Base-by-base conservation (phyloP, 2,888 invertebrate species). In the Leucophora obtusa region DNA sequence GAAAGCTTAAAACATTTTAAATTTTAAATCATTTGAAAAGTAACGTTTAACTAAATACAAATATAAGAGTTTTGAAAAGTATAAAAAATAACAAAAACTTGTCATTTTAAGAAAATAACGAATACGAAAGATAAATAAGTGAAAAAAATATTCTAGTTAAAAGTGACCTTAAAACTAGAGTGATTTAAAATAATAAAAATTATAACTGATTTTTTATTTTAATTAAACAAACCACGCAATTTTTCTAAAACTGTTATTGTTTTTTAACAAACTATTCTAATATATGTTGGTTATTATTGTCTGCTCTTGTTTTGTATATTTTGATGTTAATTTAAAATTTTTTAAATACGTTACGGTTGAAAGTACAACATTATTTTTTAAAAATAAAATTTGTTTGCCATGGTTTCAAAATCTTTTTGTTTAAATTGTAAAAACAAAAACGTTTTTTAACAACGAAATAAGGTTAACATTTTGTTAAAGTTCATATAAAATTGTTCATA, bases 301-400 rank as follows among this genome's bases (percentile, higher is more conserved):
- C 35, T 21, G 60, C 43, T 18, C 35, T 14, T 43, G 8, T 43
- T 60, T 66, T 66, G 11, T 54, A 18, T 70, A 6, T 66, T 35
- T 17, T 68, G 21, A 54, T 35, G 4, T 50, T 38, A 17, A 24
- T 15, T 35, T 33, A 21, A 58, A 56, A 8, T 15, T 60, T 70
- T 68, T 72, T n/a, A 51, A 65, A 21, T 58, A 63, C 15, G 76
- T 72, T 76, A 81, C 81, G 81, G 50, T 81, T 81, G 73, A 77
- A 28, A 72, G 59, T 73, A 51, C 38, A 73, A 62, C 33, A 73
- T 56, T 65, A 73, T 72, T 38, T 11, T 77, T 35, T 35, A 33
- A 59, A n/a, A 59, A 38, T 24, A 51, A 35, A 35, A 59, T 28
- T 77, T 76, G 24, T 68, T 77, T 24, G 43, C 62, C 68, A 50